Evolutionary conservation across 92 coral and sea anemone species (phyloP).

Genomic region (Parazoanthus atlanticus): DNA sequence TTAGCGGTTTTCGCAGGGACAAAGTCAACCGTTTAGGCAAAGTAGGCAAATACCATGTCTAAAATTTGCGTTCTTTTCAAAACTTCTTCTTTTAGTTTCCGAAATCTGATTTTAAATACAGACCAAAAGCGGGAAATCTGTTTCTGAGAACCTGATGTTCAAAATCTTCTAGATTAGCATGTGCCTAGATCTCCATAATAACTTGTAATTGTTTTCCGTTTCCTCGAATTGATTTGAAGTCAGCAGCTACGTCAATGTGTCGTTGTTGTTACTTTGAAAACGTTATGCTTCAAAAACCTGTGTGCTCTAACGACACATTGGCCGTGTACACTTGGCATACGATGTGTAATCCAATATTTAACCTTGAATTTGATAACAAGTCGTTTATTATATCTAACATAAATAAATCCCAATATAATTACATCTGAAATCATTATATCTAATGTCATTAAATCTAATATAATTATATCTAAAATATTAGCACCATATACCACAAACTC

Average conservation of each 20-base stretch:
- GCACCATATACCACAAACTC: not conserved
- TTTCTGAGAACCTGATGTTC: not conserved
- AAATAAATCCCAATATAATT: not conserved
- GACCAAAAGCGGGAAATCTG: not conserved
- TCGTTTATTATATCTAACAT: not conserved
- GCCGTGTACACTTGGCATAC: not conserved
- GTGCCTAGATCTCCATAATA: not conserved
- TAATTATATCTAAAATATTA: not conserved
- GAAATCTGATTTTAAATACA: not conserved
- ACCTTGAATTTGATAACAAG: no score
- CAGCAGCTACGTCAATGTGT: not conserved
- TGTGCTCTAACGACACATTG: not conserved
- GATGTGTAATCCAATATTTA: no score
- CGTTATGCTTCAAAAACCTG: not conserved
- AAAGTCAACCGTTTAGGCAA: no score
- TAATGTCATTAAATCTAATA: not conserved
- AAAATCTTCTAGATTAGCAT: not conserved
- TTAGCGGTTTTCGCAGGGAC: no score
- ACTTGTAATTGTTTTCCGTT: not conserved
- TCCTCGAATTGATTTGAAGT: not conserved
- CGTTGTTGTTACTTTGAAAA: no score
- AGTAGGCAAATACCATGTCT: no score
- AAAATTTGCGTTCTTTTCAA: no score
- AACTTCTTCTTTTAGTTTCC: no score
- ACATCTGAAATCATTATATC: no score